Percentiles rank a stretch among this genome's conserved stretches.
Conservation (phyloP, 2,797 vertebrate genomes). For the Choloepus didactylus region DNA sequence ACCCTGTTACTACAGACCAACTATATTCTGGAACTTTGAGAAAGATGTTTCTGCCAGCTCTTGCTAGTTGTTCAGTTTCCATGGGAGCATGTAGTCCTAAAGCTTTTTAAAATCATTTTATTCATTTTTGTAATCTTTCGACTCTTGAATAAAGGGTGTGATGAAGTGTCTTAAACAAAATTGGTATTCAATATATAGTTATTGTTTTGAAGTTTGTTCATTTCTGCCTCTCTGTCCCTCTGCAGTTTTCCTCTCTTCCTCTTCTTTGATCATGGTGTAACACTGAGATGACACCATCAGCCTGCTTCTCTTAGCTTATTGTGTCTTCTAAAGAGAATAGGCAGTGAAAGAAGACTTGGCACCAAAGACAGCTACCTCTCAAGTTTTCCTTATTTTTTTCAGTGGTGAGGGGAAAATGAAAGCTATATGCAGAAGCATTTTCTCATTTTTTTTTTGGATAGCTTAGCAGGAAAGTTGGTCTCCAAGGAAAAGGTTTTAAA, state of each 20-base stretch:
- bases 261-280: background rate
- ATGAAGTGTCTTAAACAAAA: constrained; percentile 3
- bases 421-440: constrained; percentile 51
- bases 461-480: constrained; percentile 61
- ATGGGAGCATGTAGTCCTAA: too few relatives aligned
- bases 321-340: background rate
- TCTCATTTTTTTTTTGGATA: constrained; percentile 35
- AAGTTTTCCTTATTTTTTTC: background rate
- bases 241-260: background rate
- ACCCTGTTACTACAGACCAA: too few relatives aligned
- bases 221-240: background rate
- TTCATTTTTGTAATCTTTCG: constrained; percentile 25
- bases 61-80: too few relatives aligned
- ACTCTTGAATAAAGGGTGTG: background rate
- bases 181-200: constrained; percentile 30
- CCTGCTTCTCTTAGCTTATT: background rate
- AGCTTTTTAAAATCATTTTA: background rate
- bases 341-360: background rate
- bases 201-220: background rate
- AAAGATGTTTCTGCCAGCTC: too few relatives aligned
- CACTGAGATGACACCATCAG: background rate
- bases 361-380: background rate
- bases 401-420: constrained; percentile 42
- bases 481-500: constrained; percentile 40
- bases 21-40: too few relatives aligned